These are phyloP conservation scores for Brotula barbata DNA, from an alignment of 2,797 vertebrate genomes.

Conservation along the genomic window DNA sequence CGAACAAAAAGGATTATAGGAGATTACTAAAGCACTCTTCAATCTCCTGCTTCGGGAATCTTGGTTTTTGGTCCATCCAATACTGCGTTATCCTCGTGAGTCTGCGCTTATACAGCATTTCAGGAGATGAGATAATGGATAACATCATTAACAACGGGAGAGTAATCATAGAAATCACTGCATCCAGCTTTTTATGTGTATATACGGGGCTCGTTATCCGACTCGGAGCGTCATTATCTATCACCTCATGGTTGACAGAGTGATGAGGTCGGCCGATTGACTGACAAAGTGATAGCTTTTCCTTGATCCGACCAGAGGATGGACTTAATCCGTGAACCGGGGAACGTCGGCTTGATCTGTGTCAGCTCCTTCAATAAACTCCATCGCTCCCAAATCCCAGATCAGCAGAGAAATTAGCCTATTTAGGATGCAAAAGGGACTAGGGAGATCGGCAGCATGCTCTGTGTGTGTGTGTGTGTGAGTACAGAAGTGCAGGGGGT, in stretches of 20 bases:
- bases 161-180: constrained; percentile 20
- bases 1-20: constrained; percentile 78
- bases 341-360: constrained; percentile 67
- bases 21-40: constrained; percentile 76
- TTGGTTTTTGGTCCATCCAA: constrained; percentile 55
- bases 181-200: neutral
- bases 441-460: constrained; percentile 23
- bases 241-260: neutral
- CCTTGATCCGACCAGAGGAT: constrained; percentile 49
- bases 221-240: neutral
- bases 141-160: constrained; percentile 3
- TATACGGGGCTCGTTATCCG: too few species aligned
- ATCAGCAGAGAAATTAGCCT: constrained; percentile 82
- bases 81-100: constrained; percentile 49
- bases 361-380: constrained; percentile 73
- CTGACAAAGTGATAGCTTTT: constrained; percentile 37
- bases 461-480: constrained; percentile 21
- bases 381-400: constrained; percentile 71
- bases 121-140: constrained; percentile 12
- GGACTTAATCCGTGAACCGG: constrained; percentile 58
- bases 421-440: constrained; percentile 66
- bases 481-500: constrained; percentile 26
- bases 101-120: constrained; percentile 35
- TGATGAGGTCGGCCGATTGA: constrained; percentile 27
- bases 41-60: constrained; percentile 64